phyloP scores from a whole-genome alignment of 1,140 invertebrate species.

The Heliconius hermathena region DNA sequence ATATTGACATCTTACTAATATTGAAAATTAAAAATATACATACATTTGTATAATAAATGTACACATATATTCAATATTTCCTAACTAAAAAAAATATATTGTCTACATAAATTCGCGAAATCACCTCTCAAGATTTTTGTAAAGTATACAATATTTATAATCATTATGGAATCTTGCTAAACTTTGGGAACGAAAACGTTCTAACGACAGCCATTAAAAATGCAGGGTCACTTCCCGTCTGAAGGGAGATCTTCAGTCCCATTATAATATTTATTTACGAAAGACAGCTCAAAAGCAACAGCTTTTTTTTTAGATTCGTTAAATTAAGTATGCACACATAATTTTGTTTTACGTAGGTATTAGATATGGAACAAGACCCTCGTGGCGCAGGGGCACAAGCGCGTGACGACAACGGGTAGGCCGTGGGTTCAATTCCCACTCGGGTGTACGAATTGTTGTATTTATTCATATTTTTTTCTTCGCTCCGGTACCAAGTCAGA shows the following conservation, averaged over 20 bases:
- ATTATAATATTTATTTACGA: neutral
- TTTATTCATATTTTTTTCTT: too few relatives aligned
- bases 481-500: too few relatives aligned
- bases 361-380: too few relatives aligned
- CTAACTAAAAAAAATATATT: neutral
- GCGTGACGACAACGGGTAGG: too few relatives aligned
- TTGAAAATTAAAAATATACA: too few relatives aligned
- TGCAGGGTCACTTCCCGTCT: constrained; percentile 7
- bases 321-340: neutral
- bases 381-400: too few relatives aligned
- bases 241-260: neutral
- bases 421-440: too few relatives aligned
- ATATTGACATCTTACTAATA: neutral
- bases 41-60: too few relatives aligned
- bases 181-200: neutral
- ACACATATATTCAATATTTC: too few relatives aligned
- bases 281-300: neutral
- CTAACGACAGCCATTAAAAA: neutral
- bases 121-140: neutral
- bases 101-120: neutral
- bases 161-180: neutral
- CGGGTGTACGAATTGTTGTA: too few relatives aligned
- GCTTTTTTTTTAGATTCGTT: neutral
- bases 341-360: neutral
- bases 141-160: neutral